Conservation (phyloP, 2,888 invertebrate species). For the Criorhina ranunculi region DNA sequence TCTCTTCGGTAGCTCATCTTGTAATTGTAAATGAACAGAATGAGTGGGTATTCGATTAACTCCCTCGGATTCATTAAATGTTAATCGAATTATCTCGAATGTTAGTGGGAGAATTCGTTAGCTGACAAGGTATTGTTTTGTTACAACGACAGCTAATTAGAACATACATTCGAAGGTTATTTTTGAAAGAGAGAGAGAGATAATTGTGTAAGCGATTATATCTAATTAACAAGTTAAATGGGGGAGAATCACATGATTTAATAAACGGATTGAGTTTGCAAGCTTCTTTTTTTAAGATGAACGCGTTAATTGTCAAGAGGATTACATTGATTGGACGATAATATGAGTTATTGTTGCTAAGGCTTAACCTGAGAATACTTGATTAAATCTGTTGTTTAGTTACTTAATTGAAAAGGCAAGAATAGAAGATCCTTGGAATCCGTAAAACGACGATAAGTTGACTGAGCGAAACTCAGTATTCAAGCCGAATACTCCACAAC, state of each 20-base stretch:
- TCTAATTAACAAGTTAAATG: conserved; percentile 53
- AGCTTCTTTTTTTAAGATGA: conserved; percentile 14
- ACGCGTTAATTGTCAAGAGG: conserved; percentile 17
- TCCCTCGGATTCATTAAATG: conserved; percentile 42
- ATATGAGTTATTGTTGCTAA: background rate
- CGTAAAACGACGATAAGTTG: too few relatives aligned
- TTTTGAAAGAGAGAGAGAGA: conserved; percentile 18
- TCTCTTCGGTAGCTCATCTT: background rate
- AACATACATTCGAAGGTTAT: conserved; percentile 45
- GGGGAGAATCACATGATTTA: conserved; percentile 52
- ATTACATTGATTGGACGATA: background rate
- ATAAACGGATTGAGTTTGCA: conserved; percentile 4
- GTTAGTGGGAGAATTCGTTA: conserved; percentile 1
- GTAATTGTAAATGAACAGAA: conserved; percentile 17
- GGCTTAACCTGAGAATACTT: background rate
- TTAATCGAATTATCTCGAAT: conserved; percentile 43
- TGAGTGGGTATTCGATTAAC: conserved; percentile 9
- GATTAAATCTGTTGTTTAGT: too few relatives aligned
- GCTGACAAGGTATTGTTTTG: conserved; percentile 15
- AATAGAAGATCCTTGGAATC: too few relatives aligned
- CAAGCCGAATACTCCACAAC: too few relatives aligned
- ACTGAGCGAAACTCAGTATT: too few relatives aligned
- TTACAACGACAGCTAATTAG: conserved; percentile 52
- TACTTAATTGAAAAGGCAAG: too few relatives aligned
- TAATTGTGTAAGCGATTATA: conserved; percentile 56